A percentile compares a stretch with the other conserved stretches of the same genome.
Evolutionary conservation across 2,113 vertebrate genomes (phyloP).

Genomic region (Sphaerodactylus townsendi): DNA sequence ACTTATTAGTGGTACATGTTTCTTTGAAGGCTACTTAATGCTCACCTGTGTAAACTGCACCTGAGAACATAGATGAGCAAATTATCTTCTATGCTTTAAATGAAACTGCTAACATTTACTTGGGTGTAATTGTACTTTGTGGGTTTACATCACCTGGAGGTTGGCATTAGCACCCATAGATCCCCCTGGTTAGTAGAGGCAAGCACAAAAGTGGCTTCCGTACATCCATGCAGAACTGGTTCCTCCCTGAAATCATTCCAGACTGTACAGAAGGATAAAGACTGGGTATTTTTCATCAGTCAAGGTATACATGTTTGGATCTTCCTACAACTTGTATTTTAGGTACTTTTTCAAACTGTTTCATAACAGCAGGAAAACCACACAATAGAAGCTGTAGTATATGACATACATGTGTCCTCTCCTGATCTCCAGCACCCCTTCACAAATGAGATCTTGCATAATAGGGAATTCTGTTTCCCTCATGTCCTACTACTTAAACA

Average conservation of each 20-base stretch:
- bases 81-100: too few relatives aligned
- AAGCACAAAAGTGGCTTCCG: neutral
- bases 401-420: slow-evolving; percentile 39
- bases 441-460: slow-evolving; percentile 58
- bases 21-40: too few relatives aligned
- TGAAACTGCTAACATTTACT: too few relatives aligned
- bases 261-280: neutral
- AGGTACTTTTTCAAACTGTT: slow-evolving; percentile 55
- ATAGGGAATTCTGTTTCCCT: slow-evolving; percentile 57
- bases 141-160: too few relatives aligned
- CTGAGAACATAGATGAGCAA: too few relatives aligned
- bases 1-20: too few relatives aligned
- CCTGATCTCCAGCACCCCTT: slow-evolving; percentile 50
- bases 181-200: too few relatives aligned
- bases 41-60: too few relatives aligned
- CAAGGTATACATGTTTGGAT: neutral
- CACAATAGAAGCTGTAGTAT: slow-evolving; percentile 45
- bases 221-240: neutral
- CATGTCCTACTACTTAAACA: slow-evolving; percentile 66
- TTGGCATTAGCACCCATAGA: too few relatives aligned
- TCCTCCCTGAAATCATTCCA: neutral
- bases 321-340: slow-evolving; percentile 38
- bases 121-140: too few relatives aligned
- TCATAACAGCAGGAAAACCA: slow-evolving; percentile 55
- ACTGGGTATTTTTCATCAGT: neutral